Conservation (phyloP, 2,888 invertebrate species). For the Yponomeuta sedellus region DNA sequence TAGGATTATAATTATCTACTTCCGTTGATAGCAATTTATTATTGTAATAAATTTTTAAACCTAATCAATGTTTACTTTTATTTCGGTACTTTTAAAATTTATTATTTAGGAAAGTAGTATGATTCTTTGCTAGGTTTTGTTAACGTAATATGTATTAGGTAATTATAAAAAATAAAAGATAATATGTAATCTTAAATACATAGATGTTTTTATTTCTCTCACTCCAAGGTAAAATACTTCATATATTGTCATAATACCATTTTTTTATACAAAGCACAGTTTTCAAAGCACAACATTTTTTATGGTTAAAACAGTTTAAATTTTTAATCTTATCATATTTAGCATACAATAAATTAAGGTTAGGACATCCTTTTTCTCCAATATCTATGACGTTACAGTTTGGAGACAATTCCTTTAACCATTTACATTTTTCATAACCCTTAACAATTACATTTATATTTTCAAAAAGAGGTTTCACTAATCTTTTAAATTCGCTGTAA, state of each 20-base stretch:
- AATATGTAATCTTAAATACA: no score
- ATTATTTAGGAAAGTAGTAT: no score
- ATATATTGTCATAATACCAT: slow-evolving; percentile 7
- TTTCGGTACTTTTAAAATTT: background rate
- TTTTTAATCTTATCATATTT: no score
- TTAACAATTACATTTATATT: slow-evolving; percentile 6
- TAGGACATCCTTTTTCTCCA: slow-evolving; percentile 8
- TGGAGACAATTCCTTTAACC: slow-evolving; percentile 2
- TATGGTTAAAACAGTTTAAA: slow-evolving; percentile 11
- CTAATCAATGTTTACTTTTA: no score
- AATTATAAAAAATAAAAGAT: no score
- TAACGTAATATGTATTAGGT: no score
- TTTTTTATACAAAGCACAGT: slow-evolving; percentile 8
- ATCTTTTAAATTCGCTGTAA: slow-evolving; percentile 7
- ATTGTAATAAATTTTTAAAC: no score
- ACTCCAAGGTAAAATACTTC: no score
- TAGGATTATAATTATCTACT: no score
- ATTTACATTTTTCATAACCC: slow-evolving; percentile 2
- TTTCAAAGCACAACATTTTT: slow-evolving; percentile 10
- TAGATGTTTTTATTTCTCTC: no score
- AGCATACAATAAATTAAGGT: slow-evolving; percentile 3
- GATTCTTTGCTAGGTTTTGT: no score
- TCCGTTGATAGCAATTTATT: no score
- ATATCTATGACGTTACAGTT: slow-evolving; percentile 12
- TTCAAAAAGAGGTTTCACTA: slow-evolving; percentile 4